These are phyloP conservation scores for Oreocharis arfaki DNA, from an alignment of 2,113 vertebrate genomes.

Conservation along the genomic window DNA sequence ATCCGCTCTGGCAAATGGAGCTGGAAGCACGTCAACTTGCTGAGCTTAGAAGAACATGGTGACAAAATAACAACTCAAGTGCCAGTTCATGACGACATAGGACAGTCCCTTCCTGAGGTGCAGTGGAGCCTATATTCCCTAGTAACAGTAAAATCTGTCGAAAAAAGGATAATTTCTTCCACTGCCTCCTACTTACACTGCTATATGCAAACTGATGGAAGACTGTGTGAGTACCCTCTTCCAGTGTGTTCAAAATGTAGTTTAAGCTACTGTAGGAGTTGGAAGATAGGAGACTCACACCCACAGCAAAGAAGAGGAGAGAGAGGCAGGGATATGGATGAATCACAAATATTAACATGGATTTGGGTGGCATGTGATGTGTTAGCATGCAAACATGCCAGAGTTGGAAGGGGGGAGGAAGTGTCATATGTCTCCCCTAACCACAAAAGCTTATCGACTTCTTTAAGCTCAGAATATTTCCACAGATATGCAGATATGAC, in stretches of 20 bases:
- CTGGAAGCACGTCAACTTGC: neutral
- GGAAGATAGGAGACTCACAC: neutral
- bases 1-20: neutral
- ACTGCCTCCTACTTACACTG: neutral
- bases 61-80: neutral
- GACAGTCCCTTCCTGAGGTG: neutral
- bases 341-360: constrained; percentile 36
- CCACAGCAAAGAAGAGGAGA: neutral
- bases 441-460: neutral
- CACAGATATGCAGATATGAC: neutral
- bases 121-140: neutral
- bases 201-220: neutral
- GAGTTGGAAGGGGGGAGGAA: neutral
- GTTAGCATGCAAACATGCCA: neutral
- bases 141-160: neutral
- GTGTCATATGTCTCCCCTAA: neutral
- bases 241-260: neutral
- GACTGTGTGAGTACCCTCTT: neutral
- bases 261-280: neutral
- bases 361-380: neutral
- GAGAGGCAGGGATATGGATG: neutral
- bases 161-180: neutral
- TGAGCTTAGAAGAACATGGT: neutral
- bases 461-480: neutral
- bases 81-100: neutral